Evolutionary conservation across 2,888 invertebrate species (phyloP).

Genomic region (Synergus umbraculus): DNA sequence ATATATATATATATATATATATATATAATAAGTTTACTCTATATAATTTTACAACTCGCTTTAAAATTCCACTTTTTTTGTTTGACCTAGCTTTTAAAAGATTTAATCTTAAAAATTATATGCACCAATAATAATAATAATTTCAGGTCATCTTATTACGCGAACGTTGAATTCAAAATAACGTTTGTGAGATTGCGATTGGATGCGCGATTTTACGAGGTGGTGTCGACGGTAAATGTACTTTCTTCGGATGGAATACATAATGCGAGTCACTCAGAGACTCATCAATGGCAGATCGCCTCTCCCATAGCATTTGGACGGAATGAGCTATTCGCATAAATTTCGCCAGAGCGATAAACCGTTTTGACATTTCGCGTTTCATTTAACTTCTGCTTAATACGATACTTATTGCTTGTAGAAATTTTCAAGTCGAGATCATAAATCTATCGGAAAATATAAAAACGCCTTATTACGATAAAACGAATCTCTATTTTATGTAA

Average conservation of each 20-base stretch:
- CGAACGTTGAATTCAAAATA: constrained; percentile 47
- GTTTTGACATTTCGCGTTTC: constrained; percentile 43
- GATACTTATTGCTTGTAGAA: constrained; percentile 14
- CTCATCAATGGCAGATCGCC: constrained; percentile 48
- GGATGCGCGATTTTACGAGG: constrained; percentile 52
- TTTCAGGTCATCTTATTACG: constrained; percentile 46
- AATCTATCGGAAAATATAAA: background rate
- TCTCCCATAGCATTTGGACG: constrained; percentile 46
- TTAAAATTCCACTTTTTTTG: constrained; percentile 13
- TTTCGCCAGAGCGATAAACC: constrained; percentile 39
- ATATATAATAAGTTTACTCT: too few relatives aligned
- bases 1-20: too few relatives aligned
- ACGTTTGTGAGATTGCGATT: constrained; percentile 52
- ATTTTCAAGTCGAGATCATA: background rate
- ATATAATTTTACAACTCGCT: background rate
- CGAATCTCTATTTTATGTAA: too few relatives aligned
- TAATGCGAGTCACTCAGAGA: constrained; percentile 53
- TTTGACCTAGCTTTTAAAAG: background rate
- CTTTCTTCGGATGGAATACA: constrained; percentile 54
- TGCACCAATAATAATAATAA: constrained; percentile 30
- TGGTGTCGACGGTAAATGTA: constrained; percentile 52
- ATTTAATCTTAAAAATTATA: constrained; percentile 30
- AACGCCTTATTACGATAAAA: too few relatives aligned
- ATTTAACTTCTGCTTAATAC: constrained; percentile 39
- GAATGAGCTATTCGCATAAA: constrained; percentile 47